phyloP scores from a whole-genome alignment of 2,113 vertebrate species.

The Lamprotornis superbus region DNA sequence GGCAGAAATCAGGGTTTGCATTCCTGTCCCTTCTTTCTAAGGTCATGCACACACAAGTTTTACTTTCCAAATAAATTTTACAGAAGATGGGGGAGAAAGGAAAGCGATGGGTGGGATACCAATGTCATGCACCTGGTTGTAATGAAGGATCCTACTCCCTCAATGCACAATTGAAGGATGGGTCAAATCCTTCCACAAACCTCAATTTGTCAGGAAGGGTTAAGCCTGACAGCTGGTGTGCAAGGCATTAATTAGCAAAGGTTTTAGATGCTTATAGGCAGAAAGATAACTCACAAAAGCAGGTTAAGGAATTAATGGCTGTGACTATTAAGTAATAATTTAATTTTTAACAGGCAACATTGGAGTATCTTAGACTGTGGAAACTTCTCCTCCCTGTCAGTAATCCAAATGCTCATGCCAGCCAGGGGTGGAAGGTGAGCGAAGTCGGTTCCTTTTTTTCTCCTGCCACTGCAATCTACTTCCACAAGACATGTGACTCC shows the following conservation, averaged over 20 bases:
- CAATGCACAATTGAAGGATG: not conserved
- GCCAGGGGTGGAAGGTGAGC: not conserved
- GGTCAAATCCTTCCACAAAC: not conserved
- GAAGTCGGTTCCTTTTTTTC: not conserved
- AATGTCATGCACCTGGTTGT: not conserved
- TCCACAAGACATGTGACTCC: slow-evolving; percentile 13
- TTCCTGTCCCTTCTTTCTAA: not conserved
- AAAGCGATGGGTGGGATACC: not conserved
- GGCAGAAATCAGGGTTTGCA: not conserved
- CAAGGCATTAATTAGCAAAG: not conserved
- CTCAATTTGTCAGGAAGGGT: not conserved
- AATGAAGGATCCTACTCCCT: not conserved
- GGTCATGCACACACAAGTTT: not conserved
- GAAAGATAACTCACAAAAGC: not conserved
- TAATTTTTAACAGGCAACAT: not conserved
- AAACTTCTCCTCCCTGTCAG: not conserved
- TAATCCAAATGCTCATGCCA: not conserved
- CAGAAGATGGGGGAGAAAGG: not conserved
- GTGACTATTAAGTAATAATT: not conserved
- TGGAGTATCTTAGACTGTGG: not conserved
- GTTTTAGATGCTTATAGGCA: not conserved
- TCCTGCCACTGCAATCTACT: not conserved
- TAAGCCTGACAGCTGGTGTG: not conserved
- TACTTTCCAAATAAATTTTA: not conserved
- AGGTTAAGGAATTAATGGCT: not conserved